Evolutionary conservation across 2,797 vertebrate genomes (phyloP).

Genomic region (Tachyglossus aculeatus): DNA sequence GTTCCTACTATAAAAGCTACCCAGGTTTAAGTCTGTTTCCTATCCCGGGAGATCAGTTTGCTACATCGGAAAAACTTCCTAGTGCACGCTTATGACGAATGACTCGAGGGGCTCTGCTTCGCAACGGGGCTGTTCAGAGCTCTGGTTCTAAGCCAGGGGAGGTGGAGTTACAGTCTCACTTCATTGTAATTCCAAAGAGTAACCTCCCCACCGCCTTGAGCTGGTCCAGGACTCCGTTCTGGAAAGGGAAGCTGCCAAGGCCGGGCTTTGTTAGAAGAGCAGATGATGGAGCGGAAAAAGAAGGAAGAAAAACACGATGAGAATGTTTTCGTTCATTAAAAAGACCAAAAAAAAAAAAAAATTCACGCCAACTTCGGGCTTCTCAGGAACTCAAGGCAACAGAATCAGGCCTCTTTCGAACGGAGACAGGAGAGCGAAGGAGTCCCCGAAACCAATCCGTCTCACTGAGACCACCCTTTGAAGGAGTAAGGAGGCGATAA

Average conservation of each 20-base stretch:
- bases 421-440: too few species aligned
- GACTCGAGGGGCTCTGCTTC: conserved; percentile 56
- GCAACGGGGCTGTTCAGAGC: conserved; percentile 54
- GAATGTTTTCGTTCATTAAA: too few species aligned
- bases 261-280: neutral
- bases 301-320: too few species aligned
- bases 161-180: conserved; percentile 29
- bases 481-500: too few species aligned
- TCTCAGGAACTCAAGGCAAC: too few species aligned
- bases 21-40: conserved; percentile 66
- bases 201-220: conserved; percentile 3
- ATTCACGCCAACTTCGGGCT: too few species aligned
- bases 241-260: neutral
- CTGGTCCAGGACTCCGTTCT: conserved; percentile 7
- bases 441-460: too few species aligned
- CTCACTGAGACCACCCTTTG: too few species aligned
- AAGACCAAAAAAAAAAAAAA: too few species aligned
- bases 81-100: conserved; percentile 44
- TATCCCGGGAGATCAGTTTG: conserved; percentile 60
- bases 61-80: conserved; percentile 68
- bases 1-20: conserved; percentile 46
- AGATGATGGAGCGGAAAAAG: too few species aligned
- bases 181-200: conserved; percentile 40
- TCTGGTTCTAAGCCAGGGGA: conserved; percentile 45
- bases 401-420: too few species aligned